phyloP scores from a whole-genome alignment of 1,140 invertebrate genomes.

The Panagrolaimus sp. region DNA sequence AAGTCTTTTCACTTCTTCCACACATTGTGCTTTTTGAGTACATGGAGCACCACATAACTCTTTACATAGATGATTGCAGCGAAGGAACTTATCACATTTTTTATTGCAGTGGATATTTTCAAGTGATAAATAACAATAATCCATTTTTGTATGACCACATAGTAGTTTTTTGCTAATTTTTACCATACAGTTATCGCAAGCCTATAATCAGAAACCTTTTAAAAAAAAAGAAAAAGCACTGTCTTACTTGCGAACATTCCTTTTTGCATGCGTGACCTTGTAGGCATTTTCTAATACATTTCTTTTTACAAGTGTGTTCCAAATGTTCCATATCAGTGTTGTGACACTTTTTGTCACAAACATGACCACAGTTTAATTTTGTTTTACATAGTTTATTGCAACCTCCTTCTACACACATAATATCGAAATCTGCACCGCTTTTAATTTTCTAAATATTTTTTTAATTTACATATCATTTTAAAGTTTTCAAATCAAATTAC shows the following conservation, averaged over 20 bases:
- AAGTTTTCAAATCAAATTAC: conserved; percentile 18
- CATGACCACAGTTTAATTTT: conserved; percentile 13
- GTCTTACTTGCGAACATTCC: conserved; percentile 16
- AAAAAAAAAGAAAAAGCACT: no score
- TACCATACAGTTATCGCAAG: conserved; percentile 24
- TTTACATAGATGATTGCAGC: conserved; percentile 26
- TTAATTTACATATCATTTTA: background rate
- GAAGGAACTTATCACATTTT: conserved; percentile 10
- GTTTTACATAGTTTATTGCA: conserved; percentile 16
- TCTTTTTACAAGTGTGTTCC: conserved; percentile 11
- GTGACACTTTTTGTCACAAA: conserved; percentile 19
- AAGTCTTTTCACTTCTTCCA: background rate
- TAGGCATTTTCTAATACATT: conserved; percentile 19
- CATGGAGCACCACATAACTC: conserved; percentile 24
- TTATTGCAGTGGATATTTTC: conserved; percentile 14
- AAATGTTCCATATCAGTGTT: conserved; percentile 16
- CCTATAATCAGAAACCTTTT: no score
- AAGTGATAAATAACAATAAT: background rate
- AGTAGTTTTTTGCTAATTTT: conserved; percentile 21
- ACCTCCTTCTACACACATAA: conserved; percentile 25
- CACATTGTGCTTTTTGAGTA: conserved; percentile 17
- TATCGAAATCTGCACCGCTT: conserved; percentile 34
- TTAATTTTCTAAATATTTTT: conserved; percentile 13
- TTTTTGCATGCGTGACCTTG: conserved; percentile 35
- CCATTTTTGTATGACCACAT: conserved; percentile 21